Percentiles rank a stretch among this genome's conserved stretches.
Evolutionary conservation across 1,140 invertebrate genomes (phyloP).

Genomic region (Spodoptera frugiperda): DNA sequence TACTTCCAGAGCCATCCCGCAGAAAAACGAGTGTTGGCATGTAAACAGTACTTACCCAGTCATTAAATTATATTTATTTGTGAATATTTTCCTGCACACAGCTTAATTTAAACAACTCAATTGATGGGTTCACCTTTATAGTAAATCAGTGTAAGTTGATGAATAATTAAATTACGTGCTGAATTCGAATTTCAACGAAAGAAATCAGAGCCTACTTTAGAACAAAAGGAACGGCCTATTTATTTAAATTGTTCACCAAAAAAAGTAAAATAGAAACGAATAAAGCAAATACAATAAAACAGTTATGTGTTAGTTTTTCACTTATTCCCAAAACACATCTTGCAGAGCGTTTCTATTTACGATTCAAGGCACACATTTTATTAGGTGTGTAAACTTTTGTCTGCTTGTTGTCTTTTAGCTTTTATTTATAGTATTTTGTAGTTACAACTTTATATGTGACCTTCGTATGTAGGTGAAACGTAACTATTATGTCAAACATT

Average conservation of each 20-base stretch:
- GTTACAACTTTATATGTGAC: slow-evolving; percentile 29
- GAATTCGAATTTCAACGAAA: too few species aligned
- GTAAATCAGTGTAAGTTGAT: too few species aligned
- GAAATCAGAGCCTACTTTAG: too few species aligned
- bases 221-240: too few species aligned
- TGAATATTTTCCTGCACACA: background rate
- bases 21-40: too few species aligned
- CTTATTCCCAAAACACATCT: slow-evolving; percentile 34
- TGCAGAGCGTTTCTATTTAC: slow-evolving; percentile 33
- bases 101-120: background rate
- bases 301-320: slow-evolving; percentile 32
- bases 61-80: too few species aligned
- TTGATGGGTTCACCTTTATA: too few species aligned
- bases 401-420: slow-evolving; percentile 33
- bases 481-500: background rate
- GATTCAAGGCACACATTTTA: slow-evolving; percentile 47
- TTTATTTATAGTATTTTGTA: slow-evolving; percentile 39
- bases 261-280: background rate
- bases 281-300: slow-evolving; percentile 31
- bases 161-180: too few species aligned
- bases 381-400: slow-evolving; percentile 45
- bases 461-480: background rate
- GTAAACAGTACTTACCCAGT: too few species aligned
- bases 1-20: too few species aligned
- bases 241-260: slow-evolving; percentile 8